phyloP scores from a whole-genome alignment of 1,140 invertebrate species.

The Paraescarpia echinospica region DNA sequence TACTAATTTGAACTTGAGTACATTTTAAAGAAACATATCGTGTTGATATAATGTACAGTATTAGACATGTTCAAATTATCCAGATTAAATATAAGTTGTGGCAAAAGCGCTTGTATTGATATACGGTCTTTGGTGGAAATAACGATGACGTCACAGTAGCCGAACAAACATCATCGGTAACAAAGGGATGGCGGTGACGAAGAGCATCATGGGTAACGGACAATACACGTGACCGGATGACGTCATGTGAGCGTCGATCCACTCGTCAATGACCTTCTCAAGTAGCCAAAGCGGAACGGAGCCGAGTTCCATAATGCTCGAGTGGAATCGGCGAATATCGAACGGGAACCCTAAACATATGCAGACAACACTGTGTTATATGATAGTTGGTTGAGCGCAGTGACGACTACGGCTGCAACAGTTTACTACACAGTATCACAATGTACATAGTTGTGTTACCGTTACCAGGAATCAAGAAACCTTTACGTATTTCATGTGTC shows the following conservation, averaged over 20 bases:
- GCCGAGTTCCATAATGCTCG: slow-evolving; percentile 46
- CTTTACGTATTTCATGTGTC: too few relatives aligned
- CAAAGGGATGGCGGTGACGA: not conserved
- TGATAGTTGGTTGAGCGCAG: not conserved
- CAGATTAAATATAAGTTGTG: not conserved
- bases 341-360: slow-evolving; percentile 40
- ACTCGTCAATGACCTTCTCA: slow-evolving; percentile 44
- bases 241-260: slow-evolving; percentile 34
- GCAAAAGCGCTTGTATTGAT: not conserved
- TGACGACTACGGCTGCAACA: not conserved
- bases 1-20: too few relatives aligned
- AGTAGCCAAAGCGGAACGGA: slow-evolving; percentile 51
- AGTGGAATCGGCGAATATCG: slow-evolving; percentile 55
- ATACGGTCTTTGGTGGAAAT: not conserved
- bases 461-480: too few relatives aligned
- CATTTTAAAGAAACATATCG: too few relatives aligned
- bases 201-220: not conserved
- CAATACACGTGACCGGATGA: not conserved
- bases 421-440: not conserved
- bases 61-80: not conserved
- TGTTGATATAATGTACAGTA: too few relatives aligned
- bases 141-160: not conserved
- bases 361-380: not conserved
- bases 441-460: too few relatives aligned
- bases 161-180: not conserved